Evolutionary conservation across 2,888 invertebrate species (phyloP).

Genomic region (Chymomyza amoena): DNA sequence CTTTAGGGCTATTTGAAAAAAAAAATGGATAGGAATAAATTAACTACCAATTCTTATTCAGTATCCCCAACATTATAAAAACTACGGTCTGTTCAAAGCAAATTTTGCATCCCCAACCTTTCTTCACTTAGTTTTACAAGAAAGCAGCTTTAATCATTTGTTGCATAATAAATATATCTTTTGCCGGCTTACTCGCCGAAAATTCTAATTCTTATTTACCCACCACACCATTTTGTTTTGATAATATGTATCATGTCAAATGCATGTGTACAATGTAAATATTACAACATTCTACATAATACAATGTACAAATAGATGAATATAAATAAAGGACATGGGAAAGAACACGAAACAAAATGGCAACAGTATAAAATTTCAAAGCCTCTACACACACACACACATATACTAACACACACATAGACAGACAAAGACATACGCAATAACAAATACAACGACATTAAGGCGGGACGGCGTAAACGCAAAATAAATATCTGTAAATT

Average conservation of each 20-base stretch:
- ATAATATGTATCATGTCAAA: not conserved
- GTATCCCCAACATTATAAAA: too few species aligned
- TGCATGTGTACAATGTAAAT: not conserved
- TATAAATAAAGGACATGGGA: not conserved
- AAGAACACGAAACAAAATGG: not conserved
- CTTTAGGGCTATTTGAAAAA: too few species aligned
- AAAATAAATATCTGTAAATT: slow-evolving; percentile 46
- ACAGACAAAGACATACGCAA: not conserved
- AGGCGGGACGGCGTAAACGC: not conserved
- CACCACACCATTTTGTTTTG: not conserved
- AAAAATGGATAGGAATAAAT: too few species aligned
- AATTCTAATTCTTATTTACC: not conserved
- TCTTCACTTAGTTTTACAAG: too few species aligned
- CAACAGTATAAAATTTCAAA: not conserved
- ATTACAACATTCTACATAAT: not conserved
- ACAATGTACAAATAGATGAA: not conserved
- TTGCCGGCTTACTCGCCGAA: too few species aligned
- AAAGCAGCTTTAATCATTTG: too few species aligned
- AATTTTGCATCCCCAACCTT: too few species aligned
- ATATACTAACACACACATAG: slow-evolving; percentile 14
- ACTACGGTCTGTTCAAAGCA: too few species aligned
- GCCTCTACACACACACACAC: not conserved
- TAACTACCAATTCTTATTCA: too few species aligned
- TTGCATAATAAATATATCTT: too few species aligned
- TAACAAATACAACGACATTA: slow-evolving; percentile 4